phyloP scores from a whole-genome alignment of 2,113 vertebrate species.

The Engraulis encrasicolus region DNA sequence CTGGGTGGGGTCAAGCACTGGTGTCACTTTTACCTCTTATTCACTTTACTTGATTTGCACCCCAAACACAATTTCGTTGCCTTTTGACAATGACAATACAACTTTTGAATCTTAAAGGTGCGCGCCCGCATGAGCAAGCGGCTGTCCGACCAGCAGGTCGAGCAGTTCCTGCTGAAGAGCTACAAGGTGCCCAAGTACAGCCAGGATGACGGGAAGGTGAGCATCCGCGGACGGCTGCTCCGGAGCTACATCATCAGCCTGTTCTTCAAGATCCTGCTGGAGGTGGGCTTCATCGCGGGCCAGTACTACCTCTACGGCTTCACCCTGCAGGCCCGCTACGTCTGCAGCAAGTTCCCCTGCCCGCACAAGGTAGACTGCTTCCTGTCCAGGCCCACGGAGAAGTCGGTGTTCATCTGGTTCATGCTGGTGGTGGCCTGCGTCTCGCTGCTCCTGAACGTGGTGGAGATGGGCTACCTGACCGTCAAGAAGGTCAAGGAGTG shows the following conservation, averaged over 20 bases:
- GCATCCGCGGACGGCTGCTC: slow-evolving; percentile 85
- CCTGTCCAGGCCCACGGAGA: slow-evolving; percentile 94
- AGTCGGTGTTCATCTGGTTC: slow-evolving; percentile 95
- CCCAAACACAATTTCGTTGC: too few relatives aligned
- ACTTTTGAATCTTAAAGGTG: too few relatives aligned
- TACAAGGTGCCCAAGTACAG: slow-evolving; percentile 79
- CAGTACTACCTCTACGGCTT: slow-evolving; percentile 94
- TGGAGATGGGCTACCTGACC: slow-evolving; percentile 90
- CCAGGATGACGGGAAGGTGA: slow-evolving; percentile 84
- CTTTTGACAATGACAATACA: too few relatives aligned
- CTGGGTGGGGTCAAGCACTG: too few relatives aligned
- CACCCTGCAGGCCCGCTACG: slow-evolving; percentile 81
- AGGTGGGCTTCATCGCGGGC: slow-evolving; percentile 87
- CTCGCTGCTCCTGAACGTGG: slow-evolving; percentile 86
- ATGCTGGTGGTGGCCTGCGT: slow-evolving; percentile 91
- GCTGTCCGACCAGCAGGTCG: slow-evolving; percentile 61
- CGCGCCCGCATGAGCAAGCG: slow-evolving; percentile 76
- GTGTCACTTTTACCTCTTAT: too few relatives aligned
- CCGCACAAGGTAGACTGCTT: slow-evolving; percentile 96
- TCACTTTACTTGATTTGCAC: too few relatives aligned
- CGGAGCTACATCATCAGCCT: slow-evolving; percentile 91
- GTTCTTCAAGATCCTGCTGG: slow-evolving; percentile 87
- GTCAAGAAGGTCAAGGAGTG: slow-evolving; percentile 86
- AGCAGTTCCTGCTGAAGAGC: slow-evolving; percentile 59
- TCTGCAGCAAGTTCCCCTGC: slow-evolving; percentile 86